Base-by-base conservation (phyloP, 2,113 vertebrate genomes). In the Neodontobutis hainanensis region DNA sequence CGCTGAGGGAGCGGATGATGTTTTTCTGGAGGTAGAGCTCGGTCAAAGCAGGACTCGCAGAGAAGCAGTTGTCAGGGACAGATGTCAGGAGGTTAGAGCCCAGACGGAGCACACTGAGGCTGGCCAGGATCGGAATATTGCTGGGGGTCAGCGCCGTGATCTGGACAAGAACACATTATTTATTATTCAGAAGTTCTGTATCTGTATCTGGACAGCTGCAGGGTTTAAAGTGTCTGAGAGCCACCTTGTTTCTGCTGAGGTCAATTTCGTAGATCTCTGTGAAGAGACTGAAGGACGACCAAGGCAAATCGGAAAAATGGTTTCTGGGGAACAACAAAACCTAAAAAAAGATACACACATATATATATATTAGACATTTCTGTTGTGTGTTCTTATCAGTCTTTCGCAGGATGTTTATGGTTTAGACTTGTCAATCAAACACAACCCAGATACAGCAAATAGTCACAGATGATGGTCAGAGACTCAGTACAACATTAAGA, bases 161-260 rank as follows among this genome's bases (percentile, higher is more conserved):
- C 87, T 90, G 46, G 8, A 4, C 12, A 14, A 0, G 48, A 40
- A 15, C 3, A n/a, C n/a, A n/a, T 11, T 9, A 45, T 45, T 45
- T 49, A 15, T 14, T 15, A 6, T 16, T 15, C 6, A 49, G 1
- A 49, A 1, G 6, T 8, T 16, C 12, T 12, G 12, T 3, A 10
- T 32, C 6, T 11, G n/a, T n/a, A 27, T 27, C 19, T 27, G 19
- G 3, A 27, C 19, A 27, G 44, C 11, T 46, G 1, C 38, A 8
- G 7, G 10, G 35, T 11, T 4, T 10, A 42, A 38, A 14, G 2
- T 16, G 9, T 52, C 10, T 11, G 16, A 27, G 12, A 43, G 11
- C 51, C 50, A 93, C 88, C 79, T 84, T n/a, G 78, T 93, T 93
- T 3, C 59, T 58, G 0, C 80, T 83, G 19, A 93, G 78, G 84